These are phyloP conservation scores for Pristionchus arcanus DNA, from an alignment of 2,888 invertebrate genomes.

Conservation along the genomic window DNA sequence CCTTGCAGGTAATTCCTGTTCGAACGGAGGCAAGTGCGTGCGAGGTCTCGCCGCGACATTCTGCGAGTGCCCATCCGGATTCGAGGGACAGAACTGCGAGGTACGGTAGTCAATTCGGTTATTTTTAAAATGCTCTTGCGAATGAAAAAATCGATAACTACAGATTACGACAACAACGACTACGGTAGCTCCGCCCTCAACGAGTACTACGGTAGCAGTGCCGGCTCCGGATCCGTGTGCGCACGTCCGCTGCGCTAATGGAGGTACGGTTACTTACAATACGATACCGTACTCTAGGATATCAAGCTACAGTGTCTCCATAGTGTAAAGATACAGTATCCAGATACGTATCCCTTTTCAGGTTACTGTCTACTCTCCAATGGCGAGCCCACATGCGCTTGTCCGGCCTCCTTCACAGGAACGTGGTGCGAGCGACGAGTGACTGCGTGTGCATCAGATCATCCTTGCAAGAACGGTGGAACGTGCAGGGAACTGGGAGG, in stretches of 20 bases:
- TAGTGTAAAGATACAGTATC: background rate
- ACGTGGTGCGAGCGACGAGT: conserved; percentile 64
- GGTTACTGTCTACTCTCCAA: conserved; percentile 53
- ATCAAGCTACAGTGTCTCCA: too few species aligned
- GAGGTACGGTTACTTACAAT: conserved; percentile 13
- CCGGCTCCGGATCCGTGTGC: background rate
- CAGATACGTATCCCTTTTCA: background rate
- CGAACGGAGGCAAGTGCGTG: conserved; percentile 54
- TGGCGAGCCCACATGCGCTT: conserved; percentile 62
- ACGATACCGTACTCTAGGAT: background rate
- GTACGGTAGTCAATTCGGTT: background rate
- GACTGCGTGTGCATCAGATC: background rate
- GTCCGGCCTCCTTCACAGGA: conserved; percentile 63
- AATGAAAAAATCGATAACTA: background rate
- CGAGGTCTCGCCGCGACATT: conserved; percentile 57
- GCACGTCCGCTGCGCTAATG: conserved; percentile 48
- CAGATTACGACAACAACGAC: background rate
- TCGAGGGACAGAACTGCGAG: conserved; percentile 69
- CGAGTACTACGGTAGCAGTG: background rate
- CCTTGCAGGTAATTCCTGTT: conserved; percentile 19
- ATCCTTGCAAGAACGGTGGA: conserved; percentile 34
- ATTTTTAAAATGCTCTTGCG: background rate
- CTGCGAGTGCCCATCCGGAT: conserved; percentile 68
- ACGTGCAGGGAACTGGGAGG: conserved; percentile 44
- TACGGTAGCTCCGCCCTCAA: background rate